phyloP scores from a whole-genome alignment of 2,113 vertebrate genomes.

The Camelus dromedarius region DNA sequence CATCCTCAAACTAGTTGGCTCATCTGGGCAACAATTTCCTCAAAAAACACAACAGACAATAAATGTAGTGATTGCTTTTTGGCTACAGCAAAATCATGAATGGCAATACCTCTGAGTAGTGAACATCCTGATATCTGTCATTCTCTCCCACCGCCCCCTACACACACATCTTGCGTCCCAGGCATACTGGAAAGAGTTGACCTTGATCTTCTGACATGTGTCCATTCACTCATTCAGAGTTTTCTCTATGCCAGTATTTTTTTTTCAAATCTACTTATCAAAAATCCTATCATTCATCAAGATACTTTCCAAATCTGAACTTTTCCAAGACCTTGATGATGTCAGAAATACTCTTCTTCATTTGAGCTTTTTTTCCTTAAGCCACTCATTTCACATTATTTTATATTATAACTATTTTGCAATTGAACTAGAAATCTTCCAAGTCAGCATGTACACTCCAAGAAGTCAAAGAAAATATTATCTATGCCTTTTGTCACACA shows the following conservation, averaged over 20 bases:
- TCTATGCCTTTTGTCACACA: neutral
- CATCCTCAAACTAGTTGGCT: neutral
- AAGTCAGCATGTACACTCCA: neutral
- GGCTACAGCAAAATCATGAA: neutral
- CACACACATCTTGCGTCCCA: neutral
- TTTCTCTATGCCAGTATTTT: neutral
- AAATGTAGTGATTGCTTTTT: neutral
- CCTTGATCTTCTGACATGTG: neutral
- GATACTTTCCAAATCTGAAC: neutral
- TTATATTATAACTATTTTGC: neutral
- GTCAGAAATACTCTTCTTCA: neutral
- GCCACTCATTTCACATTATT: neutral
- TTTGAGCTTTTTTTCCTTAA: neutral
- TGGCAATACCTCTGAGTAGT: neutral
- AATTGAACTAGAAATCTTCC: neutral
- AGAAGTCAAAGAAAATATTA: neutral
- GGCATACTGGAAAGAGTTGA: neutral
- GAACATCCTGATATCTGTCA: neutral
- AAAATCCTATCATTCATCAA: constrained; percentile 7
- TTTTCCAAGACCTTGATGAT: neutral
- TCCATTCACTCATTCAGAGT: neutral
- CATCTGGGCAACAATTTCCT: neutral
- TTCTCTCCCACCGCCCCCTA: neutral
- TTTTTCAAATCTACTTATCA: neutral
- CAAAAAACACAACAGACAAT: neutral